A percentile compares a stretch with the other conserved stretches of the same genome.
Evolutionary conservation across 2,888 invertebrate species (phyloP).

Genomic region (Lasioglossum villosulum): DNA sequence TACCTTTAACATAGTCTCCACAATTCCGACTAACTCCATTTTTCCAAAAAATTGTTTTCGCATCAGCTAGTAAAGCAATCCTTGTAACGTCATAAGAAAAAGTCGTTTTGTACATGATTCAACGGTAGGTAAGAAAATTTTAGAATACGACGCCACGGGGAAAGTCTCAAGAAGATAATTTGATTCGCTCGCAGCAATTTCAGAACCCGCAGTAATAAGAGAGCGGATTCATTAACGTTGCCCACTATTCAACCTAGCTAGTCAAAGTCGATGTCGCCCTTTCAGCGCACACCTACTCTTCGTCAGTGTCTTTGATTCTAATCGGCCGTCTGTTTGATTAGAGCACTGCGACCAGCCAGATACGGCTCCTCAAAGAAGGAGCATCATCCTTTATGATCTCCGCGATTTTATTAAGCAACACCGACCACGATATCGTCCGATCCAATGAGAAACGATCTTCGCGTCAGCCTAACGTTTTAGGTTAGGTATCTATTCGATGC

Average conservation of each 20-base stretch:
- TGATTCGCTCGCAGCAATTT: background rate
- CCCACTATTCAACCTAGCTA: slow-evolving; percentile 33
- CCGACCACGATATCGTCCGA: background rate
- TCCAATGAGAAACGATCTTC: no score
- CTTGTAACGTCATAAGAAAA: no score
- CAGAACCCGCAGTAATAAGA: background rate
- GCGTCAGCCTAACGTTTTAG: no score
- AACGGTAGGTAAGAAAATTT: background rate
- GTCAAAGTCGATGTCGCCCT: slow-evolving; percentile 13
- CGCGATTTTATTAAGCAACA: slow-evolving; percentile 36
- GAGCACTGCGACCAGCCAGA: background rate
- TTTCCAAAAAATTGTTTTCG: no score
- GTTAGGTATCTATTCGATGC: no score
- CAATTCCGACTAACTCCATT: no score
- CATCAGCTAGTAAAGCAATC: no score
- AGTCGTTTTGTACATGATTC: background rate
- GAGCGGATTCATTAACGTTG: slow-evolving; percentile 21
- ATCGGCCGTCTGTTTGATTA: slow-evolving; percentile 46
- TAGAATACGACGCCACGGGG: background rate
- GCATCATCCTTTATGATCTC: background rate
- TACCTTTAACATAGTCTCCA: background rate
- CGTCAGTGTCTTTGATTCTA: slow-evolving; percentile 11
- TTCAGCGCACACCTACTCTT: background rate
- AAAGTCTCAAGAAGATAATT: background rate
- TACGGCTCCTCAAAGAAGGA: background rate